Conservation (phyloP, 2,888 invertebrate genomes). For the Thereva unica region DNA sequence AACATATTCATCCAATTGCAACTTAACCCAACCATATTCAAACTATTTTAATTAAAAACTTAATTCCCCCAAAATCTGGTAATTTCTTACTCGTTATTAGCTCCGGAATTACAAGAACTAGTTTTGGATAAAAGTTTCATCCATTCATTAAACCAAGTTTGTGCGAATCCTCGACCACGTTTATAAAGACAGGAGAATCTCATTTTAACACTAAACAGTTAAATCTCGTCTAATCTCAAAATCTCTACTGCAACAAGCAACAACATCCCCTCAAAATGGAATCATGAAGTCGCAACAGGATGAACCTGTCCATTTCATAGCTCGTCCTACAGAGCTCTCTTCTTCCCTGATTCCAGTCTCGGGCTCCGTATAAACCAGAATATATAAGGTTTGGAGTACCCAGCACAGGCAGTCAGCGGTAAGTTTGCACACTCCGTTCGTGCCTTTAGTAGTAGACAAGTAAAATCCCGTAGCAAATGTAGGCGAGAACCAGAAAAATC, state of each 20-base stretch:
- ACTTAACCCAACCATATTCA: too few species aligned
- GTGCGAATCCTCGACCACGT: too few species aligned
- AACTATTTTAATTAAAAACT: too few species aligned
- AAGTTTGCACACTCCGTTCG: not conserved
- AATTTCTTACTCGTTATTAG: too few species aligned
- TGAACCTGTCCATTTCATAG: conserved; percentile 16
- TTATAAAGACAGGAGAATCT: conserved; percentile 26
- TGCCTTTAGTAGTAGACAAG: conserved; percentile 12
- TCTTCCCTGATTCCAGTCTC: conserved; percentile 4
- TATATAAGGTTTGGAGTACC: not conserved
- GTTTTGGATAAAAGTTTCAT: too few species aligned
- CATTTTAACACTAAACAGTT: conserved; percentile 31
- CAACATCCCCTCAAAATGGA: not conserved
- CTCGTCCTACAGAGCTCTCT: conserved; percentile 6
- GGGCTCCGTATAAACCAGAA: not conserved
- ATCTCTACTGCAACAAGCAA: not conserved
- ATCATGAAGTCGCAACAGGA: conserved; percentile 22
- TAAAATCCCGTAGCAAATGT: conserved; percentile 33
- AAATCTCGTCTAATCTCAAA: conserved; percentile 28
- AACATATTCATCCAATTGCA: too few species aligned
- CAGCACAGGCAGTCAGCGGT: too few species aligned
- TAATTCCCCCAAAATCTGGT: too few species aligned
- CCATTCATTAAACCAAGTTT: too few species aligned
- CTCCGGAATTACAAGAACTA: too few species aligned
- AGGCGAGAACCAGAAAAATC: conserved; percentile 38